Percentiles rank a stretch among this genome's conserved stretches.
phyloP scores from a whole-genome alignment of 2,888 invertebrate species.

The Poecilus cupreus region DNA sequence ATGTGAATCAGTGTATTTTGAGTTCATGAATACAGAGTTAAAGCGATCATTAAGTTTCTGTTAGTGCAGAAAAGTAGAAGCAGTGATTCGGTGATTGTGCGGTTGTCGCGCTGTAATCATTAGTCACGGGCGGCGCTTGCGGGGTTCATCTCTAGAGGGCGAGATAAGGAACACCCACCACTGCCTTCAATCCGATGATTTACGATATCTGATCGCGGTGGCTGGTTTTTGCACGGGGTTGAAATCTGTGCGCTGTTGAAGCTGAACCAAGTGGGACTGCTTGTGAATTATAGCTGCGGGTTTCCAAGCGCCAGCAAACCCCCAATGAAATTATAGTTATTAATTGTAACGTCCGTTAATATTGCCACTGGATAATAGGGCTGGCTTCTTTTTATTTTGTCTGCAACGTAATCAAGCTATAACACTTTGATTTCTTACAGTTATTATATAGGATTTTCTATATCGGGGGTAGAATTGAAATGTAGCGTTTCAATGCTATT shows the following conservation, averaged over 20 bases:
- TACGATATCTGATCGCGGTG: slow-evolving; percentile 21
- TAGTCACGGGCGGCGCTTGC: neutral
- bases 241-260: slow-evolving; percentile 8
- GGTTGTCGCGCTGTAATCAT: neutral
- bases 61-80: neutral
- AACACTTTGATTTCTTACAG: no score
- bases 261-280: neutral
- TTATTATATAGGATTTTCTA: no score
- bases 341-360: neutral
- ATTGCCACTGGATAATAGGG: no score
- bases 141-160: neutral
- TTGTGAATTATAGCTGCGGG: neutral
- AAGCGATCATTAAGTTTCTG: neutral
- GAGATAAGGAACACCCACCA: slow-evolving; percentile 10
- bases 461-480: no score
- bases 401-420: no score
- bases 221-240: slow-evolving; percentile 26
- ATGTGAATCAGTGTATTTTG: no score
- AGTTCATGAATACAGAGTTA: no score
- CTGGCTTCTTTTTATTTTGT: no score
- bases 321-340: slow-evolving; percentile 32
- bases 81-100: neutral
- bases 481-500: no score
- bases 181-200: slow-evolving; percentile 12
- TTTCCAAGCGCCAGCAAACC: neutral